phyloP scores from a whole-genome alignment of 2,888 invertebrate genomes.

The Lycocerus yunnanus region DNA sequence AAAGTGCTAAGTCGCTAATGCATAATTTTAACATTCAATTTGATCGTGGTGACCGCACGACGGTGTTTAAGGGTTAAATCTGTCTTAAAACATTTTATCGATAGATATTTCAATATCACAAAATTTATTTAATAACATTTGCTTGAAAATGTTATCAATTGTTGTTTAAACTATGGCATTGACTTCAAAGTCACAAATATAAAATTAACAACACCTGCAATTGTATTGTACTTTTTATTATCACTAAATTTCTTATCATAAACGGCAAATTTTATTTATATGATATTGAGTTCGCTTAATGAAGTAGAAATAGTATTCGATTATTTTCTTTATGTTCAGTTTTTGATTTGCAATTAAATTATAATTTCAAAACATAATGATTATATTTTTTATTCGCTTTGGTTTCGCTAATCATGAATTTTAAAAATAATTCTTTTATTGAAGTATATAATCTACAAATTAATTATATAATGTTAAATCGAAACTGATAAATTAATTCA shows the following conservation, averaged over 20 bases:
- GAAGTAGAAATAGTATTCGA: neutral
- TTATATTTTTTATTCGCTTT: neutral
- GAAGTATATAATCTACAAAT: neutral
- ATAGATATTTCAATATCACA: no score
- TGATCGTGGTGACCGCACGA: no score
- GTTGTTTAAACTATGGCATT: neutral
- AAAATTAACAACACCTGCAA: neutral
- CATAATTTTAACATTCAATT: no score
- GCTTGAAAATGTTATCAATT: no score
- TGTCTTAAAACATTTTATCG: no score
- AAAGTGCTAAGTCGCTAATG: no score
- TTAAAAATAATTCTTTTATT: neutral
- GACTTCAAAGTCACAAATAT: neutral
- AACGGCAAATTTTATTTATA: neutral
- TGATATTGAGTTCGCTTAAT: neutral
- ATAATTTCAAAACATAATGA: neutral
- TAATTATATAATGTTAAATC: neutral
- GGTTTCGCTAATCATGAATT: neutral
- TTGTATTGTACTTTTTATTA: neutral
- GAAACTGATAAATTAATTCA: neutral
- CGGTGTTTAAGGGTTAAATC: no score
- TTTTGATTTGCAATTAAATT: neutral
- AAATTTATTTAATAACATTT: no score
- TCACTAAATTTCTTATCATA: neutral
- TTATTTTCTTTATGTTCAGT: neutral